These are phyloP conservation scores for Tychaedon coryphoeus DNA, from an alignment of 2,113 vertebrate genomes.

Conservation along the genomic window DNA sequence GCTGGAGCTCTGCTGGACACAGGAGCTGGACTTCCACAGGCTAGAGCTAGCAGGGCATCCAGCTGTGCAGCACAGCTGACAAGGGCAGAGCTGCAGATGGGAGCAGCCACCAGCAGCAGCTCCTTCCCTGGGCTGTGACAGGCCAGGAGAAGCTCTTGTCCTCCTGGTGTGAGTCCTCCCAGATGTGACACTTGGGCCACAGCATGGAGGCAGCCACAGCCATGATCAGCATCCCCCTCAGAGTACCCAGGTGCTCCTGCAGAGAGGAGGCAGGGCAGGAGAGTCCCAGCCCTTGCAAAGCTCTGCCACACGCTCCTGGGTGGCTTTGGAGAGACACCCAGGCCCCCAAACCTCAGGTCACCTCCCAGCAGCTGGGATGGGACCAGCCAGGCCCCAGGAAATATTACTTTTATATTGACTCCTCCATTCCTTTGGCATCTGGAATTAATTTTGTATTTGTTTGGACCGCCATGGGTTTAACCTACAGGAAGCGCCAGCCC, in stretches of 20 bases:
- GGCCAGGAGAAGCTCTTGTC: background rate
- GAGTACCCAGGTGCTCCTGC: background rate
- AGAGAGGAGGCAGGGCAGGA: background rate
- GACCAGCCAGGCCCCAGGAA: background rate
- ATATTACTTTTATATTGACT: background rate
- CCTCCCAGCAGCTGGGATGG: background rate
- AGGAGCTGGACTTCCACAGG: accelerated
- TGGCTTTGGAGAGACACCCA: background rate
- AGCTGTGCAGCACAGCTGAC: background rate
- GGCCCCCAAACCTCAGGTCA: background rate
- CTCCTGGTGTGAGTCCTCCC: background rate
- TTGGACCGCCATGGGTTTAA: slow-evolving; percentile 18
- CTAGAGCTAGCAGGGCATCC: background rate
- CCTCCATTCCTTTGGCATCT: background rate
- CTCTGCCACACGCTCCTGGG: accelerated
- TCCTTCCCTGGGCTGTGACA: background rate
- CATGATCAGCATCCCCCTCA: accelerated
- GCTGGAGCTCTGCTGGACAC: background rate
- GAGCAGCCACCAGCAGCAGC: background rate
- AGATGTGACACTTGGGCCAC: background rate
- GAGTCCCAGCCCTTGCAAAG: background rate
- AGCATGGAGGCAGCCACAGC: accelerated
- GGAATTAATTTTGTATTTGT: slow-evolving; percentile 51
- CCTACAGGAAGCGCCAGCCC: slow-evolving; percentile 15
- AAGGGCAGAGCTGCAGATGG: background rate